Conservation (phyloP, 1,140 invertebrate species). For the Aphelenchoides avenae region DNA sequence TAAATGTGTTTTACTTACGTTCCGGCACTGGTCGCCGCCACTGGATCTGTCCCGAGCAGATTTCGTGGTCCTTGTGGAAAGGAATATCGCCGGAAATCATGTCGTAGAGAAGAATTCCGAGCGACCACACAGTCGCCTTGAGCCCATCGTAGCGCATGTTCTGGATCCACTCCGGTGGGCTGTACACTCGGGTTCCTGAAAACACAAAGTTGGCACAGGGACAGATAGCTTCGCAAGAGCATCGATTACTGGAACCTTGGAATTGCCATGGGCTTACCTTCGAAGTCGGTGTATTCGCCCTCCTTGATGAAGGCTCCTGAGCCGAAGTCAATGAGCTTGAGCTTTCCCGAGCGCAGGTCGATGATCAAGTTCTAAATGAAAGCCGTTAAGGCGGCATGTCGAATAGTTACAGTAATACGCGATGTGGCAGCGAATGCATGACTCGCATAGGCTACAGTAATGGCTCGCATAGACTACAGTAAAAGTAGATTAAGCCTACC, state of each 20-base stretch:
- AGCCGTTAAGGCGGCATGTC: too few species aligned
- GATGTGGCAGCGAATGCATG: too few species aligned
- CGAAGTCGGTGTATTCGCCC: constrained; percentile 67
- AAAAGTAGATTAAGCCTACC: too few species aligned
- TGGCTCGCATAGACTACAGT: too few species aligned
- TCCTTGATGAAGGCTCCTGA: constrained; percentile 68
- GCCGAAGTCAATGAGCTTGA: constrained; percentile 70
- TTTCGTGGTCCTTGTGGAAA: constrained; percentile 70
- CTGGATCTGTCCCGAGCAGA: constrained; percentile 62
- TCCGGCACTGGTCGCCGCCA: constrained; percentile 59
- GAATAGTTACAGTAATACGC: too few species aligned
- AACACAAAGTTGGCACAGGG: too few species aligned
- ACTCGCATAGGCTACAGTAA: too few species aligned
- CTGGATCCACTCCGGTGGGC: constrained; percentile 71
- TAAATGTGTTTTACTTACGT: too few species aligned
- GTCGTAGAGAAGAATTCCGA: constrained; percentile 70
- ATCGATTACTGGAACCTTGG: too few species aligned
- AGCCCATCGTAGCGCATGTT: constrained; percentile 66
- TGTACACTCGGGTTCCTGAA: constrained; percentile 68
- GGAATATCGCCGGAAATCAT: constrained; percentile 73
- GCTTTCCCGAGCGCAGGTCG: constrained; percentile 64
- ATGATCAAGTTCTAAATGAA: too few species aligned
- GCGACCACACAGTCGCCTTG: constrained; percentile 69
- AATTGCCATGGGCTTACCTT: constrained; percentile 67
- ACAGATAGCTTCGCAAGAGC: too few species aligned